phyloP scores from a whole-genome alignment of 2,888 invertebrate genomes.

The Cataglyphis albicans region DNA sequence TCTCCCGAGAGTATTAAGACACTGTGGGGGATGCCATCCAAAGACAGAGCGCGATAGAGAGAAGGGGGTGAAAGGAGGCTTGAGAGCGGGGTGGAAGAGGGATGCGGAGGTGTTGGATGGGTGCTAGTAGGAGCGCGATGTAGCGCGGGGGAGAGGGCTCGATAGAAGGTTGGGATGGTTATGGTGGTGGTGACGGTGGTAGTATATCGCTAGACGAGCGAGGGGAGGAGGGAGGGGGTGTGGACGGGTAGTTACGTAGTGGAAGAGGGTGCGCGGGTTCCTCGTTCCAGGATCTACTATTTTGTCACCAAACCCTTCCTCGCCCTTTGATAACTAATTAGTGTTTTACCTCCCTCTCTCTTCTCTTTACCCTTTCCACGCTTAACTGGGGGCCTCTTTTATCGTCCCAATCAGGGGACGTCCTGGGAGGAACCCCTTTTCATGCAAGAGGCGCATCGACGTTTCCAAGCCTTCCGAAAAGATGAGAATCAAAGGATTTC shows the following conservation, averaged over 20 bases:
- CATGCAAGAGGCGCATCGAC: slow-evolving; percentile 79
- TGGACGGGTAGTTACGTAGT: slow-evolving; percentile 52
- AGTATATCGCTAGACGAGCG: slow-evolving; percentile 66
- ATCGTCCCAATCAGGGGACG: slow-evolving; percentile 84
- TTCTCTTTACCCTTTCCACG: slow-evolving; percentile 84
- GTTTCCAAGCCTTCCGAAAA: slow-evolving; percentile 81
- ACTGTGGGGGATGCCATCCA: slow-evolving; percentile 74
- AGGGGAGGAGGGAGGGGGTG: slow-evolving; percentile 35
- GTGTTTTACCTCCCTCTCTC: slow-evolving; percentile 86
- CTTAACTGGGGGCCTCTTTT: slow-evolving; percentile 80
- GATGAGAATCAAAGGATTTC: slow-evolving; percentile 86
- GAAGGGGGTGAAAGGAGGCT: slow-evolving; percentile 53
- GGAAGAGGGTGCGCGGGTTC: slow-evolving; percentile 64
- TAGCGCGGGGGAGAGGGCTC: slow-evolving; percentile 25
- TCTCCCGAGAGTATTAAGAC: slow-evolving; percentile 83
- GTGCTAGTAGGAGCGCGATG: slow-evolving; percentile 52
- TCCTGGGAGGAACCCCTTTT: slow-evolving; percentile 81
- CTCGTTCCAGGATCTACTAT: slow-evolving; percentile 81
- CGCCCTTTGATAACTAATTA: slow-evolving; percentile 89
- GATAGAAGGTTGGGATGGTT: slow-evolving; percentile 62
- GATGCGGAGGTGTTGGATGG: slow-evolving; percentile 60
- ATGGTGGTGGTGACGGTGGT: slow-evolving; percentile 64
- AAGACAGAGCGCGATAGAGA: slow-evolving; percentile 69
- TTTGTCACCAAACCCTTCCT: slow-evolving; percentile 86
- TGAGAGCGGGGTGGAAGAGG: slow-evolving; percentile 45